Conservation (phyloP, 2,888 invertebrate species). For the Agriopis leucophaearia region DNA sequence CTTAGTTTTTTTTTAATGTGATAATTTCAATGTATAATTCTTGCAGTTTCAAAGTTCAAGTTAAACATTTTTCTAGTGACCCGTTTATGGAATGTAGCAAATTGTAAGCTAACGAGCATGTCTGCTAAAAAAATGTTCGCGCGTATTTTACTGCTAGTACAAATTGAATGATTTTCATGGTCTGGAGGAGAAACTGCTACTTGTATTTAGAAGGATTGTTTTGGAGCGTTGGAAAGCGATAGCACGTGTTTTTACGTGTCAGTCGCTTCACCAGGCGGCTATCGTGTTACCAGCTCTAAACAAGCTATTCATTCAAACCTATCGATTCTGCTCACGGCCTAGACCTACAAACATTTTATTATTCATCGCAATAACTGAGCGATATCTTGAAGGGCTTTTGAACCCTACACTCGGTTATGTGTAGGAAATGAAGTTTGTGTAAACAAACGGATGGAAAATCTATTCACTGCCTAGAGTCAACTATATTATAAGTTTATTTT, state of each 20-base stretch:
- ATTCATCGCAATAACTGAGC: slow-evolving; percentile 51
- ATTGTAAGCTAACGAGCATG: slow-evolving; percentile 33
- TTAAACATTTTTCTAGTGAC: background rate
- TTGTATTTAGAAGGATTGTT: background rate
- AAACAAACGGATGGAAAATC: slow-evolving; percentile 6
- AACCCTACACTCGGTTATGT: slow-evolving; percentile 36
- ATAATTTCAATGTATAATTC: too few relatives aligned
- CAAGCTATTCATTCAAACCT: background rate
- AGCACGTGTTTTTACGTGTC: background rate
- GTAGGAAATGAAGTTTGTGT: slow-evolving; percentile 10
- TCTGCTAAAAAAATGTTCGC: slow-evolving; percentile 26
- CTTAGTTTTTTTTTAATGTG: too few relatives aligned
- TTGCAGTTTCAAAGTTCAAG: too few relatives aligned
- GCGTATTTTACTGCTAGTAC: slow-evolving; percentile 25
- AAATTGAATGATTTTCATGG: slow-evolving; percentile 5
- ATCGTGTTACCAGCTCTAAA: background rate
- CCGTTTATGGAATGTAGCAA: slow-evolving; percentile 22
- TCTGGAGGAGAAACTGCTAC: background rate
- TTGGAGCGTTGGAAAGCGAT: too few relatives aligned
- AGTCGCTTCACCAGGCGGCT: background rate
- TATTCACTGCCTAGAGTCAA: background rate
- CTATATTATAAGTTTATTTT: background rate
- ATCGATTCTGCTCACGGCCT: slow-evolving; percentile 21
- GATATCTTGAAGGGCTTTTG: slow-evolving; percentile 49
- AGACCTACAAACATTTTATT: slow-evolving; percentile 39